phyloP scores from a whole-genome alignment of 2,888 invertebrate genomes.

The Protophormia terraenovae region DNA sequence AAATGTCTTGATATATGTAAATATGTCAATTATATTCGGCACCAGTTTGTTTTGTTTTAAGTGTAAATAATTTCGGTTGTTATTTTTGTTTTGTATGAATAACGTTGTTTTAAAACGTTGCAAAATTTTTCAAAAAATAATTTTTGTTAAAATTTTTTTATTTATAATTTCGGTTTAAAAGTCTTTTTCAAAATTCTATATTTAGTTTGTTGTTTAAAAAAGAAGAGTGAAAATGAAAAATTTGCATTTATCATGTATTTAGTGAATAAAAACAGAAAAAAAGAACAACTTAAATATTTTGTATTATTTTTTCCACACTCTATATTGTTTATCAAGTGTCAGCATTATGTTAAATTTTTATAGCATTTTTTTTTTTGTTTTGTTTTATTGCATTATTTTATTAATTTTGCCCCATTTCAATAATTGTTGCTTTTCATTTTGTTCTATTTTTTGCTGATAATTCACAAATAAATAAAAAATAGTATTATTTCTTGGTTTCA shows the following conservation, averaged over 20 bases:
- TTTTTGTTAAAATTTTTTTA: not conserved
- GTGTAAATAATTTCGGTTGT: not conserved
- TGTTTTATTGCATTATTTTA: conserved; percentile 7
- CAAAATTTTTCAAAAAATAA: not conserved
- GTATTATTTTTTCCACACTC: not conserved
- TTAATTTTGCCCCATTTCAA: not conserved
- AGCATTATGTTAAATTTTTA: not conserved
- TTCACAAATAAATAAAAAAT: not conserved
- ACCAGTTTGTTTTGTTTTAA: conserved; percentile 42
- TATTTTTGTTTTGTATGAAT: not conserved
- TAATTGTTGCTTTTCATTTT: not conserved
- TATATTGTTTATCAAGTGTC: not conserved
- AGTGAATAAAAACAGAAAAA: conserved; percentile 3
- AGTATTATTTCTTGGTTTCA: conserved; percentile 2
- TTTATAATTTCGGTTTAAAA: conserved; percentile 17
- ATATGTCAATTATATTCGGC: not conserved
- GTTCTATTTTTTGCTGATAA: conserved; percentile 30
- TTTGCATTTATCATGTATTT: not conserved
- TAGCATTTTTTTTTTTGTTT: too few relatives aligned
- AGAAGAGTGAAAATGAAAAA: not conserved
- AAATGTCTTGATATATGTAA: not conserved
- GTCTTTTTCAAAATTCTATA: not conserved
- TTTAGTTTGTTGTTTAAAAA: conserved; percentile 1
- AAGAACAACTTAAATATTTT: not conserved
- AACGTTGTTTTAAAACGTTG: conserved; percentile 36